Evolutionary conservation across 2,113 vertebrate genomes (phyloP), one percentile per base, ranked within the genome.

Genomic region (Aplodontia rufa): DNA sequence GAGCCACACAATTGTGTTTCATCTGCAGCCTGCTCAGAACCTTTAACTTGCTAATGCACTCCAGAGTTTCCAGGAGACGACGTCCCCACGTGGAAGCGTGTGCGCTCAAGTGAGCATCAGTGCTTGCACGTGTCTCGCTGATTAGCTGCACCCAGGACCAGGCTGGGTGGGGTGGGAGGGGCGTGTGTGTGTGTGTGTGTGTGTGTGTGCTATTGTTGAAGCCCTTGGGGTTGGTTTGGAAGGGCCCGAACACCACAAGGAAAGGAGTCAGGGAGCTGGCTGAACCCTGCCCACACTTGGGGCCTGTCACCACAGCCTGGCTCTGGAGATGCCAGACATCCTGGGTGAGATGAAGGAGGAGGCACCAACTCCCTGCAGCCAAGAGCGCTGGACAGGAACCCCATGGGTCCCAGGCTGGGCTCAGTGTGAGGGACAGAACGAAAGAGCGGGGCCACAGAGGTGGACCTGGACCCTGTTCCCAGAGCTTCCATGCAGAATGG

Each of bases 81-180:
- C 28, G n/a, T 53, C 35, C n/a, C 28, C 6, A 0, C 16, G 0
- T 0, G 58, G 26, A 16, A 3, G 58, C 17, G 47, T 8, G 53
- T 7, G 30, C 42, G 5, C 1, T 0, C 19, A 1, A 9, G 80
- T 45, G 53, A 35, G 20, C 35, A n/a, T 20, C 26, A 2, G 42
- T 40, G 47, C n/a, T n/a, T n/a, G n/a, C n/a, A n/a, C 0, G 8
- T 45, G 40, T 28, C 8, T 2, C 30, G 3, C 0, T 32, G 30
- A 16, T 12, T 1, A 10, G 4, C 55, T 28, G 6, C 6, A 28
- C 17, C 53, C 9, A 2, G 53, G 26, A 12, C 49, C 8, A 14
- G 0, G n/a, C 8, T 20, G 13, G 19, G 7, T 8, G 53, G 53
- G 5, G 53, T 26, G 55, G 4, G 8, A 11, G 55, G 4, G 24